A percentile compares a stretch with the other conserved stretches of the same genome.
Conservation (phyloP, 1,140 invertebrate species). For the Drosophila oshimai region DNA sequence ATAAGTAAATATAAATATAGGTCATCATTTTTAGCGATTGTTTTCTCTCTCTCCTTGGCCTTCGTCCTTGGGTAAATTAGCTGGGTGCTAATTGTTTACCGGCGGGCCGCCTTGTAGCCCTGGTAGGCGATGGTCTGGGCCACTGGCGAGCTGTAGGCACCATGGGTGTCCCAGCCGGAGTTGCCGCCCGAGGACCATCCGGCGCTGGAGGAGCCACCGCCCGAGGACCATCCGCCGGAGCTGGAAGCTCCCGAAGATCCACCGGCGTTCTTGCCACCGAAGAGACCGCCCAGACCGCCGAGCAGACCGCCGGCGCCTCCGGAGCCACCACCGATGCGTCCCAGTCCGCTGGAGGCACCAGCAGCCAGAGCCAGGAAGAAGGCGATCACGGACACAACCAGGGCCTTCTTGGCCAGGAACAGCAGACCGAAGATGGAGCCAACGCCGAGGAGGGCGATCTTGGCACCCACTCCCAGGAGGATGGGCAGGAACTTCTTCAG, state of each 20-base stretch:
- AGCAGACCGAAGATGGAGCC: constrained; percentile 85
- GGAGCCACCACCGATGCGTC: constrained; percentile 80
- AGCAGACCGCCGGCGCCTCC: constrained; percentile 75
- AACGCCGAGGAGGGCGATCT: constrained; percentile 84
- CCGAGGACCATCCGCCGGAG: constrained; percentile 78
- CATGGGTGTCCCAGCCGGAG: constrained; percentile 81
- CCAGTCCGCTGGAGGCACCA: constrained; percentile 84
- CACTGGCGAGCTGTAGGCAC: constrained; percentile 82
- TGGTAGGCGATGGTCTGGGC: constrained; percentile 83
- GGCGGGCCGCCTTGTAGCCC: constrained; percentile 81
- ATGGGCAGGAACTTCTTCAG: constrained; percentile 85
- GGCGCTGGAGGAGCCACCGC: constrained; percentile 56
- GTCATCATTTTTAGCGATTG: constrained; percentile 72
- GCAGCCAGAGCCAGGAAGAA: constrained; percentile 85
- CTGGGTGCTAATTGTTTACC: constrained; percentile 47
- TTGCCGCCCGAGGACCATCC: constrained; percentile 70
- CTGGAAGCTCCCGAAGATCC: constrained; percentile 55
- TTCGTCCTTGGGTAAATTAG: constrained; percentile 16
- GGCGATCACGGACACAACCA: constrained; percentile 86
- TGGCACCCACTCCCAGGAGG: constrained; percentile 85
- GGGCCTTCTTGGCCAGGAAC: constrained; percentile 87
- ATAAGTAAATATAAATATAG: constrained; percentile 80
- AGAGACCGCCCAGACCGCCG: constrained; percentile 74
- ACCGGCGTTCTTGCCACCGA: constrained; percentile 75
- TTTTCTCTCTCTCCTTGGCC: constrained; percentile 55